Percentiles rank a stretch among this genome's conserved stretches.
phyloP scores from a whole-genome alignment of 2,888 invertebrate species.

The Deladenus siricidicola region DNA sequence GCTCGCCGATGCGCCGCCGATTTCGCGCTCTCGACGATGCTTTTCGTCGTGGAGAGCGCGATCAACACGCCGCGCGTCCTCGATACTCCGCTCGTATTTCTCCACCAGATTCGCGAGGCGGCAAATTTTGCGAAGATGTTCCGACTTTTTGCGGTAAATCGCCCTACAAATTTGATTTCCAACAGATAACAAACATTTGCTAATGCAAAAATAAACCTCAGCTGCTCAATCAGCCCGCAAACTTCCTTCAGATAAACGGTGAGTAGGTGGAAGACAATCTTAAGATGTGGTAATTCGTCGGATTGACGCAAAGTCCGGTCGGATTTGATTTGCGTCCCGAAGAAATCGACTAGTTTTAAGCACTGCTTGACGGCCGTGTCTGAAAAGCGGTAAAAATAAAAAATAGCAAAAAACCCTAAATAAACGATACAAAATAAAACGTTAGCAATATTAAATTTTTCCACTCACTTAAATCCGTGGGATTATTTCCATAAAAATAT shows the following conservation, averaged over 20 bases:
- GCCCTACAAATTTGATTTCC: constrained; percentile 16
- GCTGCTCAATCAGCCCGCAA: constrained; percentile 24
- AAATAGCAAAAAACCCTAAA: no score
- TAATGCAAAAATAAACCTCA: constrained; percentile 19
- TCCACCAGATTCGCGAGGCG: constrained; percentile 34
- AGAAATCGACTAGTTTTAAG: constrained; percentile 19
- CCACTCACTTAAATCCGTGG: no score
- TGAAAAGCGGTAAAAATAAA: constrained; percentile 12
- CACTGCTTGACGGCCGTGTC: constrained; percentile 33
- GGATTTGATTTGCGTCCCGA: constrained; percentile 18
- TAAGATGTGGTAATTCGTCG: constrained; percentile 29
- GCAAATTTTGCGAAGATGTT: constrained; percentile 25
- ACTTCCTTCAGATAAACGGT: constrained; percentile 31
- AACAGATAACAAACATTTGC: background rate
- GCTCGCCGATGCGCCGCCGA: background rate
- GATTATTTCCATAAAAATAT: no score
- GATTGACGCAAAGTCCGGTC: constrained; percentile 21
- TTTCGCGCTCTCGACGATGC: no score
- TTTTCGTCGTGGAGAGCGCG: background rate
- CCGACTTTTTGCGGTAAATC: constrained; percentile 27
- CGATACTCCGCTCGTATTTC: constrained; percentile 20
- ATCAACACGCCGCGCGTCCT: background rate
- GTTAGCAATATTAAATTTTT: no score
- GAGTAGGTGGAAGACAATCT: constrained; percentile 20
- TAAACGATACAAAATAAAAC: no score